Base-by-base conservation (phyloP, 2,797 vertebrate species). In the Tinamus major region DNA sequence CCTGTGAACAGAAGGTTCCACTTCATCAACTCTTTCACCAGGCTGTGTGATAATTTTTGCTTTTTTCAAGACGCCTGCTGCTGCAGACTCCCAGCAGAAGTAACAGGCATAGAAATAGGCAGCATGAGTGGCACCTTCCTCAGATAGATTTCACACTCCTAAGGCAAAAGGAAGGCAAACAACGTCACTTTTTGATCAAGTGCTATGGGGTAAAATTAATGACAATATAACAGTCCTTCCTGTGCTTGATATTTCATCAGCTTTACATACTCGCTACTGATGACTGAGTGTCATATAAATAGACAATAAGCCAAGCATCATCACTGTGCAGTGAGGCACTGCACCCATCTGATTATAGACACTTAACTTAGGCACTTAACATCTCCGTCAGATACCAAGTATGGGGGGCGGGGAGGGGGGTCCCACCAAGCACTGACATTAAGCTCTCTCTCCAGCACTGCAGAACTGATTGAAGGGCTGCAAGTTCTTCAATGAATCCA, bases 101-200 rank as follows among this genome's bases (percentile, higher is more conserved):
- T 26, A 94, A 39, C 55, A 91, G 46, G 59, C 76, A 87, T 4
- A 83, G 92, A 95, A 91, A 70, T 7, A 89, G 46, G 55, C 49
- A 94, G 39, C 74, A 59, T 79, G 64, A 96, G 85, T 72, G 61
- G 74, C 4, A 0, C 59, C 59, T 95, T 94, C 85, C 56, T 7
- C 42, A 41, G 81, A 84, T 27, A 81, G 79, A 86, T 94, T 93
- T 96, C 93, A 93, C 90, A 93, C 87, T 76, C 90, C 39, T 33
- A 74, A 93, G 72, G 90, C 90, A 64, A n/a, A 61, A 74, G 87
- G 80, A 87, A 84, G 90, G 92, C 93, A 94, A 93, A 9, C 48
- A 67, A 61, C 2, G 0, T 82, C 80, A 79, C 83, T 96, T 86
- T 79, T 86, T 79, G 83, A 89, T 87, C 83, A 48, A 85, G 37